These are phyloP conservation scores for Calliphora vicina DNA, from an alignment of 1,140 invertebrate species.

Conservation along the genomic window DNA sequence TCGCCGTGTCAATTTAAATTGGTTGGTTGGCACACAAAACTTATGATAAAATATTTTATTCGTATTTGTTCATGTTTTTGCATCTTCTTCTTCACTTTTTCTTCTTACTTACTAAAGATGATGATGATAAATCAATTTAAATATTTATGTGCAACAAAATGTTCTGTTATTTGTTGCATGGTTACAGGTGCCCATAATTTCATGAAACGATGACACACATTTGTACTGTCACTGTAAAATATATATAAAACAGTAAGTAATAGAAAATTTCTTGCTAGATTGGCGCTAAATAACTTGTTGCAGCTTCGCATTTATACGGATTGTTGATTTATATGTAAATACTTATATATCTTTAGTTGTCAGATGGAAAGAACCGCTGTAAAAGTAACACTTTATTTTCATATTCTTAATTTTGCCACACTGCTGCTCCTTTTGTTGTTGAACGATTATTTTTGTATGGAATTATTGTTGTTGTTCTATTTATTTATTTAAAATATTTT, in stretches of 20 bases:
- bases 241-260: no score
- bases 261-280: background rate
- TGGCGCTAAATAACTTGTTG: background rate
- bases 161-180: background rate
- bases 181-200: slow-evolving; percentile 4
- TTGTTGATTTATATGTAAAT: no score
- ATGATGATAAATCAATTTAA: background rate
- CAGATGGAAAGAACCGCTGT: no score
- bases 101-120: background rate
- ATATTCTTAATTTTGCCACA: background rate
- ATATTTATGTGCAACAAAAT: background rate
- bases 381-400: background rate
- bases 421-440: no score
- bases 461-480: background rate
- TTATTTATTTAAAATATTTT: background rate
- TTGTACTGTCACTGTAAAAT: no score
- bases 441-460: background rate
- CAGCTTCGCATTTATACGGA: background rate
- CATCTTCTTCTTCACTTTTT: background rate
- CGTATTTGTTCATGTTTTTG: background rate
- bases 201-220: background rate
- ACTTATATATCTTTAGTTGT: no score
- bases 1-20: slow-evolving; percentile 25
- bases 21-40: background rate
- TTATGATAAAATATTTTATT: background rate